Conservation (phyloP, 2,888 invertebrate species). For the Ischnus inquisitorius region DNA sequence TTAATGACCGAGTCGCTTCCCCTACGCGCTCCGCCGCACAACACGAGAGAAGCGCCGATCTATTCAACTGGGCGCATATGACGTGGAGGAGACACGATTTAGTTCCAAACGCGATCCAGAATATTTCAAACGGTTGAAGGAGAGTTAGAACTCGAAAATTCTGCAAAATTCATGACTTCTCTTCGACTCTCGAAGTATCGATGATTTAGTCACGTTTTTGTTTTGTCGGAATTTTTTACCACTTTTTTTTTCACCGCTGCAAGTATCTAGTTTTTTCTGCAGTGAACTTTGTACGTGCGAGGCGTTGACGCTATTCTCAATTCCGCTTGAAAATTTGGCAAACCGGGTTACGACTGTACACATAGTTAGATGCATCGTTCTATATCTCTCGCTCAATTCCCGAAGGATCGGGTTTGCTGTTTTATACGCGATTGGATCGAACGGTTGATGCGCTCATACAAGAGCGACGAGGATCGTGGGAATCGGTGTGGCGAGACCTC, state of each 20-base stretch:
- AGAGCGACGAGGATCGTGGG: conserved; percentile 50
- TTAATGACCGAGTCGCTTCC: conserved; percentile 40
- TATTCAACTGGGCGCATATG: neutral
- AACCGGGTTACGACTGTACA: conserved; percentile 39
- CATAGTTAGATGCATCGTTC: neutral
- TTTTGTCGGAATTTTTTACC: neutral
- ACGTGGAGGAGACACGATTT: neutral
- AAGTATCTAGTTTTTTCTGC: neutral
- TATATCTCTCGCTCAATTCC: conserved; percentile 32
- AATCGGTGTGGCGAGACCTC: conserved; percentile 65
- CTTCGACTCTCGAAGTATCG: neutral
- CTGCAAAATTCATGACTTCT: neutral
- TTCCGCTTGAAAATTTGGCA: conserved; percentile 59
- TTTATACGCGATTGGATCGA: conserved; percentile 61
- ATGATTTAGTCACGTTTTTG: neutral
- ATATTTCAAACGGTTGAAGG: neutral
- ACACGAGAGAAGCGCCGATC: neutral
- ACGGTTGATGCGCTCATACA: neutral
- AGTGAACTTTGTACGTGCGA: conserved; percentile 10
- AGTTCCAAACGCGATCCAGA: neutral
- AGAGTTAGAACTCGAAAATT: neutral
- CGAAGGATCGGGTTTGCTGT: conserved; percentile 39
- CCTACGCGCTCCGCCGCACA: neutral
- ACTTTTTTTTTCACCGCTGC: neutral
- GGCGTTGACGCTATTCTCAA: conserved; percentile 36